Evolutionary conservation across 1,140 invertebrate genomes (phyloP), one percentile per base, ranked within the genome.

Genomic region (Drosophila ficusphila): DNA sequence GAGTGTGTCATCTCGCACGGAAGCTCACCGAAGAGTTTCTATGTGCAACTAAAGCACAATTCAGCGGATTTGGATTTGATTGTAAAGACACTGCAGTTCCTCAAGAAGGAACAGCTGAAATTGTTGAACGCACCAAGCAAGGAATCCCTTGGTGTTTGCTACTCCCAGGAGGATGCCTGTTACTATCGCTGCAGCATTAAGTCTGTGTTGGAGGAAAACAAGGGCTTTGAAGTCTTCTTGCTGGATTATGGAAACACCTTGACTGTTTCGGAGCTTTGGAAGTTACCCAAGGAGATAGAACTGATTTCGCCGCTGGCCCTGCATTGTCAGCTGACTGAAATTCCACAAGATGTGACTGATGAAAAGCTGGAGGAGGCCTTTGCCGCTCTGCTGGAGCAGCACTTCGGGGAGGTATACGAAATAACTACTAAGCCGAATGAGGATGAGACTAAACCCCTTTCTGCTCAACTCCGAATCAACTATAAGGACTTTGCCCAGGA

Each of bases 211-310:
- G 93, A 93, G 3, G 92, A 93, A 19, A 27, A 51, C 11, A 67
- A 71, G 18, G 94, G 92, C 14, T 93, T 92, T 2, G 94, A 95
- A 91, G 94, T 95, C 1, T 89, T 94, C 6, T 95, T 95, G 73
- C 93, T 96, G 85, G 95, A 96, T 91, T 95, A 95, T 79, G 95
- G 95, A 16, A 95, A 95, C 89, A 93, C 93, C 0, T 93, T 94
- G 9, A 91, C 92, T 2, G 92, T 93, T 0, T 92, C 91, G 11
- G 92, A 94, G 74, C 76, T 96, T 23, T 91, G 93, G 33, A 93
- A 92, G 54, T 71, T 96, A 34, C 95, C 95, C 0, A 92, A 94
- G 41, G 93, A 94, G 36, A 76, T 96, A 2, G 91, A 92, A 23
- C 70, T 92, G 5, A 92, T 94, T 65, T 92, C 93, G 3, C 90